phyloP scores from a whole-genome alignment of 1,140 invertebrate genomes.

The Ceratosolen solmsi region DNA sequence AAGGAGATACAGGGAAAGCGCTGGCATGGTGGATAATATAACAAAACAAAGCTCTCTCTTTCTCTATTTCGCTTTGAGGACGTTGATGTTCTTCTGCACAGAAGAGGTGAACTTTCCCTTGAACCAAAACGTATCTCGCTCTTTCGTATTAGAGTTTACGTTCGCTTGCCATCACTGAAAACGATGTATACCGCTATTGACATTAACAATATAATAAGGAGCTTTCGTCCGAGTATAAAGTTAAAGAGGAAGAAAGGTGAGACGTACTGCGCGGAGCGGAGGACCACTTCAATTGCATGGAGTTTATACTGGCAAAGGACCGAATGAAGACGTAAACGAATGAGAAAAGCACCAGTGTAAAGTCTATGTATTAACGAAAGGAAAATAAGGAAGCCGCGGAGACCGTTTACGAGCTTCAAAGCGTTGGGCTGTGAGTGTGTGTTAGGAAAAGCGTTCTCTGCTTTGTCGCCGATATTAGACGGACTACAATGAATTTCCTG shows the following conservation, averaged over 20 bases:
- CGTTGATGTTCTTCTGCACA: background rate
- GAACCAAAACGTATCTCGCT: slow-evolving; percentile 11
- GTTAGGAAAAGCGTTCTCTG: slow-evolving; percentile 35
- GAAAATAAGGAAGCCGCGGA: background rate
- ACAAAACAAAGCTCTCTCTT: slow-evolving; percentile 16
- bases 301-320: background rate
- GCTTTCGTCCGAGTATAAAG: background rate
- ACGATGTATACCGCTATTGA: background rate
- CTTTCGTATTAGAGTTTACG: background rate
- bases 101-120: background rate
- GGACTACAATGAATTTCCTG: slow-evolving; percentile 1
- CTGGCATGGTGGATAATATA: slow-evolving; percentile 9
- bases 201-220: background rate
- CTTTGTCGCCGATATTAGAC: slow-evolving; percentile 31
- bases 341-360: slow-evolving; percentile 3
- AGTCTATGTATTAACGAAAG: background rate
- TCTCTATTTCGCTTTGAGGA: slow-evolving; percentile 1
- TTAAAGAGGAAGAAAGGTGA: background rate
- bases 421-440: slow-evolving; percentile 46
- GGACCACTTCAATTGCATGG: slow-evolving; percentile 4
- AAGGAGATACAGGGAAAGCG: slow-evolving; percentile 34
- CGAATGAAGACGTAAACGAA: background rate
- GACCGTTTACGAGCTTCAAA: background rate
- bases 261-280: background rate
- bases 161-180: background rate